Conservation (phyloP, 2,797 vertebrate species). For the Garrulus glandarius region DNA sequence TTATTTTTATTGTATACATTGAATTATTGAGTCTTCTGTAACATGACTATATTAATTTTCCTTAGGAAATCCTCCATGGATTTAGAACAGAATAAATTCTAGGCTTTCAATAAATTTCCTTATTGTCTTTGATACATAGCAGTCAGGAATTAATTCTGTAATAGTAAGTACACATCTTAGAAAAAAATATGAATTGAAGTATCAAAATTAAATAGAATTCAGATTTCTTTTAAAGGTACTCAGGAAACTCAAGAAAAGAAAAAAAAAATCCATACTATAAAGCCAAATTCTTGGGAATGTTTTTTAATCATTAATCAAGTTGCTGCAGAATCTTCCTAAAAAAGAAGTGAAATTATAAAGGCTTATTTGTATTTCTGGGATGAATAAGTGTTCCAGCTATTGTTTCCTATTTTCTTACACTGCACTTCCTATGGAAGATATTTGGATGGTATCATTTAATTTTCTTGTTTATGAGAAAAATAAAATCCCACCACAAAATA, state of each 20-base stretch:
- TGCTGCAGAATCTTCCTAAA: neutral
- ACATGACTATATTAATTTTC: neutral
- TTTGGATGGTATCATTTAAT: neutral
- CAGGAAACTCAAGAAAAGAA: neutral
- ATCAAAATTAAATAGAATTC: conserved; percentile 22
- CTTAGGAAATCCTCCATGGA: neutral
- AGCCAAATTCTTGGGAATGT: neutral
- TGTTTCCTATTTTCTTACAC: neutral
- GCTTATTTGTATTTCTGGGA: neutral
- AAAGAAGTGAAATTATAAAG: neutral
- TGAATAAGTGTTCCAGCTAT: neutral
- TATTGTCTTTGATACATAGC: neutral
- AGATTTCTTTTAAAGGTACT: neutral
- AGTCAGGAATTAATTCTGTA: neutral
- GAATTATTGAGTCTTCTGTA: neutral
- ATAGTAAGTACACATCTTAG: neutral
- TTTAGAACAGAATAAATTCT: conserved; percentile 6
- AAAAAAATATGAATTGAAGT: neutral
- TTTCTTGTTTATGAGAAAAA: neutral
- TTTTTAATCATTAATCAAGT: neutral
- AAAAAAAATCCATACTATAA: neutral
- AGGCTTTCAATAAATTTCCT: conserved; percentile 10
- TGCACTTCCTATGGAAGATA: neutral
- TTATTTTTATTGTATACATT: conserved; percentile 33
- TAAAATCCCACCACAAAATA: neutral